Evolutionary conservation across 2,113 vertebrate genomes (phyloP).

Genomic region (Nicator chloris): DNA sequence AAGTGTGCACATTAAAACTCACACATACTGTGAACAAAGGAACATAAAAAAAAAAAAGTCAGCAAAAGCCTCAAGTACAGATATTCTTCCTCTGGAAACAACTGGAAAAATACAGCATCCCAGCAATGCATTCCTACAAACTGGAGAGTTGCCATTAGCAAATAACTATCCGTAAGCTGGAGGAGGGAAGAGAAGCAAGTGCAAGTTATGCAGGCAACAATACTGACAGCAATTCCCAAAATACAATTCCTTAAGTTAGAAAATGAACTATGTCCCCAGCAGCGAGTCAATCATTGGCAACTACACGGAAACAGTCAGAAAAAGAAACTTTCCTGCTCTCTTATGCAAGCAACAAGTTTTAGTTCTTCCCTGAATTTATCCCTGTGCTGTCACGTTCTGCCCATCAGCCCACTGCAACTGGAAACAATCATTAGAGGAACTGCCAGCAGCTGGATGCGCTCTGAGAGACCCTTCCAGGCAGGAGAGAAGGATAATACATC

Average conservation of each 20-base stretch:
- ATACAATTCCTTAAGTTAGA: background rate
- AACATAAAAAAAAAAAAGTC: background rate
- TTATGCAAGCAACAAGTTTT: background rate
- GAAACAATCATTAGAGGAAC: background rate
- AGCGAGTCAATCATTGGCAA: background rate
- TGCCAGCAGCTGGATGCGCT: background rate
- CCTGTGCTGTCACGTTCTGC: background rate
- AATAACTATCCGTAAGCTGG: background rate
- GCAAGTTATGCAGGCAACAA: background rate
- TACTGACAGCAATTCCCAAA: conserved; percentile 3
- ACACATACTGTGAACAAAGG: background rate
- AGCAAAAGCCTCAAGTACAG: background rate
- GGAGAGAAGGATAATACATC: background rate
- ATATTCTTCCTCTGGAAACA: background rate
- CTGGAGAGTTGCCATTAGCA: background rate
- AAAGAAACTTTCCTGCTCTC: background rate
- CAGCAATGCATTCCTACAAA: background rate
- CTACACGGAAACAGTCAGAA: background rate
- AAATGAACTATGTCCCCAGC: background rate
- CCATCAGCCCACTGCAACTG: background rate
- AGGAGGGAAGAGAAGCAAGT: background rate
- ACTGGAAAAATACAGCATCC: conserved; percentile 5
- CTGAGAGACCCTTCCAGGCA: background rate
- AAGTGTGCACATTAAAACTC: background rate
- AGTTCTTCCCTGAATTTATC: background rate